phyloP scores from a whole-genome alignment of 1,140 invertebrate species.

The Plectrocnemia conspersa region DNA sequence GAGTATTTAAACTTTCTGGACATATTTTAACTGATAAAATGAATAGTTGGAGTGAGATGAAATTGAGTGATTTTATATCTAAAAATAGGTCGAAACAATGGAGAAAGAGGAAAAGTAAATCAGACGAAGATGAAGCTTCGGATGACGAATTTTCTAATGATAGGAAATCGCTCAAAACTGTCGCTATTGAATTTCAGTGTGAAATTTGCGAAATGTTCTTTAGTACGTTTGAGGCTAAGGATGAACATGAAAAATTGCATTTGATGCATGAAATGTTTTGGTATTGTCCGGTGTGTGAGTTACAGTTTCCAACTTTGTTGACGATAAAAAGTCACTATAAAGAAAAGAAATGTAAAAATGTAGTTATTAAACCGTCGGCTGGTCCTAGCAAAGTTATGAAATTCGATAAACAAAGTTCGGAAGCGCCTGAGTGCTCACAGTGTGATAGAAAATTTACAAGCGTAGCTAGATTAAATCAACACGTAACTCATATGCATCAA shows the following conservation, averaged over 20 bases:
- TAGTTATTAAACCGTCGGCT: background rate
- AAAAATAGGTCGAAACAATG: constrained; percentile 8
- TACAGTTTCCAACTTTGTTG: no score
- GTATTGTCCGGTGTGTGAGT: no score
- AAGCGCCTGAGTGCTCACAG: constrained; percentile 15
- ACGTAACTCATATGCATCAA: constrained; percentile 6
- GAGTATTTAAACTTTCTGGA: constrained; percentile 3
- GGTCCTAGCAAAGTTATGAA: constrained; percentile 4
- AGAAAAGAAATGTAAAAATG: background rate
- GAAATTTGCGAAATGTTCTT: background rate
- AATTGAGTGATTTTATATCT: constrained; percentile 8
- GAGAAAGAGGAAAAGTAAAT: constrained; percentile 3
- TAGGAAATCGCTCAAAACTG: constrained; percentile 1
- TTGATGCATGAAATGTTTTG: background rate
- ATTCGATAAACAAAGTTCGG: constrained; percentile 8
- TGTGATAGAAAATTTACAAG: constrained; percentile 19
- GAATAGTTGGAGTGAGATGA: background rate
- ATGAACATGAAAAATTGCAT: background rate
- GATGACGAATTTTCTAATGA: constrained; percentile 7
- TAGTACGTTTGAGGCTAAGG: background rate
- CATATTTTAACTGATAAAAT: constrained; percentile 1
- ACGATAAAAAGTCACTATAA: background rate
- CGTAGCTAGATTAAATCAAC: constrained; percentile 17
- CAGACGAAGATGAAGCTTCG: background rate
- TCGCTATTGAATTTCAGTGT: background rate